A percentile compares a stretch with the other conserved stretches of the same genome.
These are phyloP conservation scores for Oenanthe melanoleuca DNA, from an alignment of 2,113 vertebrate genomes.

Conservation along the genomic window DNA sequence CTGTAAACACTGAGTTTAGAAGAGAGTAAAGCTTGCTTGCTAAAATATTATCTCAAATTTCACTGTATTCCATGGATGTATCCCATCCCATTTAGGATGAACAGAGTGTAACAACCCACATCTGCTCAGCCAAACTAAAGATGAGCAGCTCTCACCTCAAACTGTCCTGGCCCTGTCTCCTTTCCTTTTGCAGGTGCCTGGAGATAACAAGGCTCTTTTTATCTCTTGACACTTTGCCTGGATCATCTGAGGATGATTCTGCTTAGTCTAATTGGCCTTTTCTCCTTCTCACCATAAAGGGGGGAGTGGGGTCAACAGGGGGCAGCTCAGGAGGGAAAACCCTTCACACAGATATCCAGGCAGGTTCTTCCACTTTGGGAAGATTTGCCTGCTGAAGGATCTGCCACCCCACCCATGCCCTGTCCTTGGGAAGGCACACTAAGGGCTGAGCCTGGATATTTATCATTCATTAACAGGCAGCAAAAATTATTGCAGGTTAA, in stretches of 20 bases:
- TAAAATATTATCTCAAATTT: background rate
- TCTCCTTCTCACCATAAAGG: background rate
- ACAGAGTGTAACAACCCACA: background rate
- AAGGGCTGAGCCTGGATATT: background rate
- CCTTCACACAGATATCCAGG: background rate
- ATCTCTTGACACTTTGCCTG: background rate
- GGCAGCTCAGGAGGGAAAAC: background rate
- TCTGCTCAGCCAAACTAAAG: background rate
- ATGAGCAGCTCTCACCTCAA: background rate
- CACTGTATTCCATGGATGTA: background rate
- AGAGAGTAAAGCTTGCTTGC: background rate
- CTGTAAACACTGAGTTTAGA: background rate
- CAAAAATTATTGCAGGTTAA: background rate
- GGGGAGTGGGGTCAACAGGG: background rate
- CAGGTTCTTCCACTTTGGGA: background rate
- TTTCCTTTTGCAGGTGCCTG: background rate
- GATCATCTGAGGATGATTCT: background rate
- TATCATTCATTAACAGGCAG: background rate
- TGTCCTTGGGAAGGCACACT: background rate
- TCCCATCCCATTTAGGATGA: background rate
- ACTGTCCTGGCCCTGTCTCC: background rate
- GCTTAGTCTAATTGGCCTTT: background rate
- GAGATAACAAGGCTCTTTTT: background rate
- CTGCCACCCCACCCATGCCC: background rate
- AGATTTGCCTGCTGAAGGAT: background rate